Conservation (phyloP, 2,113 vertebrate genomes). For the Taurulus bubalis region DNA sequence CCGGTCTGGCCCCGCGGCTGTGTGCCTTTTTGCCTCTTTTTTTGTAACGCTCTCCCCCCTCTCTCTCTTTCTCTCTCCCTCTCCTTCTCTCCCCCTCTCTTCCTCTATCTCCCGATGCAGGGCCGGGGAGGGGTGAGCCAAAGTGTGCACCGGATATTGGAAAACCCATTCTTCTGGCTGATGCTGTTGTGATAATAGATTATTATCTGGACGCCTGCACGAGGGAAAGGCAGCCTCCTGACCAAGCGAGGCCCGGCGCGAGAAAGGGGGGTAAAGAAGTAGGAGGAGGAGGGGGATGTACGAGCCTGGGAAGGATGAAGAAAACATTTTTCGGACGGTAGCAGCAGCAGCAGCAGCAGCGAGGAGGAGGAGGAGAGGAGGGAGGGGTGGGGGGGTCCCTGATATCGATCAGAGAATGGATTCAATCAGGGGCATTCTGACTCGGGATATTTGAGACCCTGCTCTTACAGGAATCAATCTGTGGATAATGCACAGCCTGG, state of each 20-base stretch:
- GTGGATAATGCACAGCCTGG: conserved; percentile 60
- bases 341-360: neutral
- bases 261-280: neutral
- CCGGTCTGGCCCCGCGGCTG: conserved; percentile 31
- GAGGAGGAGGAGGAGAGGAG: neutral
- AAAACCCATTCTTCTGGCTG: conserved; percentile 79
- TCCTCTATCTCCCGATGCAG: conserved; percentile 75
- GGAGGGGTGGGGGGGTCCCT: conserved; percentile 41
- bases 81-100: conserved; percentile 39
- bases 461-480: conserved; percentile 71
- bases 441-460: conserved; percentile 77
- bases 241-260: conserved; percentile 36
- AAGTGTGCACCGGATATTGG: conserved; percentile 84
- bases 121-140: conserved; percentile 72
- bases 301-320: conserved; percentile 1
- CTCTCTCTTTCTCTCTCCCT: neutral
- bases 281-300: neutral
- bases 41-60: conserved; percentile 38
- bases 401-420: conserved; percentile 70
- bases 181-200: conserved; percentile 72
- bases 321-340: conserved; percentile 52
- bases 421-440: conserved; percentile 66
- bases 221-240: conserved; percentile 29
- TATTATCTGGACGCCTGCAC: conserved; percentile 53
- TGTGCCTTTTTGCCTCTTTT: conserved; percentile 10